Base-by-base conservation (phyloP, 1,140 invertebrate species). In the Ctenoplectra terminalis region DNA sequence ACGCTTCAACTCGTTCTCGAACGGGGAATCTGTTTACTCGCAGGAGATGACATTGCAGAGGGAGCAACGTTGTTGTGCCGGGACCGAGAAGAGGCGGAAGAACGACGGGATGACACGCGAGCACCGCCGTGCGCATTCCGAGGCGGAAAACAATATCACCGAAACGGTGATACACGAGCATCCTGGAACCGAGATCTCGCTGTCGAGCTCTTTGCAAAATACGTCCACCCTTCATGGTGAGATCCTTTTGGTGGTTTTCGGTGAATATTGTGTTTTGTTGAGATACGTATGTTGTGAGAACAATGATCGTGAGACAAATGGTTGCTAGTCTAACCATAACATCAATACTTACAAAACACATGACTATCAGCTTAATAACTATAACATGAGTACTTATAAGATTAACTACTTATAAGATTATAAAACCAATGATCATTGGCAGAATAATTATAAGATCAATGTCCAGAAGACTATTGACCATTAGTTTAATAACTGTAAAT, bases 101-200 rank as follows among this genome's bases (percentile, higher is more conserved):
- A 69, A 87, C 43, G 78, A 75, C 17, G 69, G 69, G 50, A 31
- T 54, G 29, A 37, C 29, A 13, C 82, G 63, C 29, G 87, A 84
- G 8, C 89, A 90, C 34, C 82, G 84, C 1, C 86, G 89, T 2
- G 78, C 87, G 11, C 87, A 85, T 66, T 90, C 90, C 58, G 90
- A 91, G 15, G 88, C 87, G 29, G 88, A 90, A 50, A 90, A 91
- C 84, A 90, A 91, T 63, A 88, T 92, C 48, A 91, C 89, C 17
- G 90, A 91, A 48, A 92, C 91, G 7, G 89, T 92, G 72, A 92
- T 92, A 61, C 89, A 91, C 37, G 91, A 92, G 46, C 90, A 88
- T 40, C 88, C 91, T 1, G 72, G 77, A 17, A 85, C 76, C 37
- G 83, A 88, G 58, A 64, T 87, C 37, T 69, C 61, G 52, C 66